These are phyloP conservation scores for Diadema setosum DNA, from an alignment of 35 echinoderm and acorn worm species.

Conservation along the genomic window DNA sequence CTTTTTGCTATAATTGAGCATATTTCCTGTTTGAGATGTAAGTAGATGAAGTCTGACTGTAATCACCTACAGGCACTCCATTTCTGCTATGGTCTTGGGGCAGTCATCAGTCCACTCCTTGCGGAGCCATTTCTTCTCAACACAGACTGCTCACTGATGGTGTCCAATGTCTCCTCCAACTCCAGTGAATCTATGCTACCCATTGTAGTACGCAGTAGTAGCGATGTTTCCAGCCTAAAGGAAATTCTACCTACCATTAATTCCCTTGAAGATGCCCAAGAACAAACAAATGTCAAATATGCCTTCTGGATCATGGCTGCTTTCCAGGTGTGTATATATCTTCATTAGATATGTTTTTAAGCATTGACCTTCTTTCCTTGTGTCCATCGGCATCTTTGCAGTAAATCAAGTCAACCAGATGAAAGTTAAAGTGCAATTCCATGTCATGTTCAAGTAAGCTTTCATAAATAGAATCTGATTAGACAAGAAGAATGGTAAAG, in stretches of 20 bases:
- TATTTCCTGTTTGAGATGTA: no score
- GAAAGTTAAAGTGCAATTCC: no score
- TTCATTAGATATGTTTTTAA: no score
- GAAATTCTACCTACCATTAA: background rate
- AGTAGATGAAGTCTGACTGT: no score
- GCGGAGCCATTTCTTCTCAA: constrained; percentile 96
- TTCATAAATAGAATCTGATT: no score
- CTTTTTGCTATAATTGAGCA: no score
- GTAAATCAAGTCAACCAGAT: no score
- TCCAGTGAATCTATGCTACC: background rate
- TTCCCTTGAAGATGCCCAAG: constrained; percentile 63
- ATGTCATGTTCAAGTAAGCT: no score
- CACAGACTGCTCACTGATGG: constrained; percentile 64
- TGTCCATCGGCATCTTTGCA: no score
- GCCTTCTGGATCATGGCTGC: constrained; percentile 98
- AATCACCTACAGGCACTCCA: constrained; percentile 78
- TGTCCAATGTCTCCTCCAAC: constrained; percentile 23
- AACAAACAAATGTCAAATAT: constrained; percentile 72
- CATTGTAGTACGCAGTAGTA: background rate
- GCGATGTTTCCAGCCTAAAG: background rate
- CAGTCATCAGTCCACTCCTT: constrained; percentile 90
- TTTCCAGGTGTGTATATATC: constrained; percentile 76
- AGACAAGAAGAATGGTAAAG: no score
- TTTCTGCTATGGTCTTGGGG: constrained; percentile 98
- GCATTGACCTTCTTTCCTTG: no score